Evolutionary conservation across 2,113 vertebrate genomes (phyloP).

Genomic region (Saguinus midas): DNA sequence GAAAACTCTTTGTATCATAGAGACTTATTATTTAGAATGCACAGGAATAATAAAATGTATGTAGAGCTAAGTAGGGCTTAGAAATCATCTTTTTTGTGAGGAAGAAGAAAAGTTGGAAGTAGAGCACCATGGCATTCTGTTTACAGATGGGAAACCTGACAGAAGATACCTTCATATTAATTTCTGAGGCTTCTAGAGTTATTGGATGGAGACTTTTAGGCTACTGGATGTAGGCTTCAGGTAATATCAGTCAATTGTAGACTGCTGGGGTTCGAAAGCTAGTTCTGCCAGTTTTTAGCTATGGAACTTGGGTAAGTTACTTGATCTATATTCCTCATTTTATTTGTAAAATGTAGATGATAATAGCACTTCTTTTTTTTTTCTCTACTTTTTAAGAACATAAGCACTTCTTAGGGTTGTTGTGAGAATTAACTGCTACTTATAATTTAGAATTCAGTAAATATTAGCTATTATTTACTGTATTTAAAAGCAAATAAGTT

Average conservation of each 20-base stretch:
- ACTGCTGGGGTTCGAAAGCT: neutral
- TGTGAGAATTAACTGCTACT: neutral
- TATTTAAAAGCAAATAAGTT: neutral
- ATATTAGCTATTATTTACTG: neutral
- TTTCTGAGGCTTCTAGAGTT: neutral
- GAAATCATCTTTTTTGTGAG: neutral
- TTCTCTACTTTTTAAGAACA: too few species aligned
- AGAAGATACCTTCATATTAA: neutral
- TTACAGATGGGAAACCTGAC: neutral
- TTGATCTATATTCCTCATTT: neutral
- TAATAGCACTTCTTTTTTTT: neutral
- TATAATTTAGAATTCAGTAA: slow-evolving; percentile 32
- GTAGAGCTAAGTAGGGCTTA: neutral
- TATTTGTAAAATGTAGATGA: neutral
- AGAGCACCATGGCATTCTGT: neutral
- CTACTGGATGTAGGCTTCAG: neutral
- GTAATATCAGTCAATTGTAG: neutral
- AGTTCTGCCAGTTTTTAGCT: neutral
- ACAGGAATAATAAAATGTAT: neutral
- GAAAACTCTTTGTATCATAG: neutral
- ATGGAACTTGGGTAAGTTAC: neutral
- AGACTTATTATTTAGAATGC: slow-evolving; percentile 13
- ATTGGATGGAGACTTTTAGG: neutral
- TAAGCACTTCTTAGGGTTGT: neutral
- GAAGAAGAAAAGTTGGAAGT: neutral